Base-by-base conservation (phyloP, 2,888 invertebrate species). In the Antitype chi region DNA sequence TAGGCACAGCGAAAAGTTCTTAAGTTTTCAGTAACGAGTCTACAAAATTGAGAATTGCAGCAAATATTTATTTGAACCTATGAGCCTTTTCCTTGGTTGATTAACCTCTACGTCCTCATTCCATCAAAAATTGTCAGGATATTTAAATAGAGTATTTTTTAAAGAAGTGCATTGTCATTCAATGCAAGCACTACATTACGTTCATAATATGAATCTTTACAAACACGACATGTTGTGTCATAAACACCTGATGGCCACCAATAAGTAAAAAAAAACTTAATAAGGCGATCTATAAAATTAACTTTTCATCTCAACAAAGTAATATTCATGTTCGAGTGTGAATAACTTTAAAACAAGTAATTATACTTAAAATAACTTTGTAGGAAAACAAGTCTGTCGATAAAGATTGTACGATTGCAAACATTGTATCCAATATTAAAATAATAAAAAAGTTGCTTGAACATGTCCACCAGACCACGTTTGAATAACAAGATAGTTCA, bases 281-380 rank as follows among this genome's bases (percentile, higher is more conserved):
- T 47, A 66, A 28, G 59, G 38, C 57, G 52, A 68, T 82, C 79
- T 71, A 80, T 82, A 84, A 85, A 85, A 75, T 79, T 13, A 70
- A 80, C 60, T 71, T 82, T 81, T 83, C 66, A 76, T 75, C 23
- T 53, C 72, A 83, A 88, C 88, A 85, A 81, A 74, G 88, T 88
- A 85, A 74, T 85, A 87, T 88, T 84, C 88, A 88, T 85, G 81
- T 85, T 77, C 76, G 75, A 75, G 74, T 74, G 82, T 82, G 82
- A 86, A 88, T 88, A 87, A 87, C 69, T 88, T 88, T 85, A 87
- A 76, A 88, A 85, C 88, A 85, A 87, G 88, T 88, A 85, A 87
- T 88, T 88, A 88, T 77, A 88, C 88, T 87, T 85, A 87, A 85
- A 88, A 88, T 88, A 88, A 88, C 88, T 83, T 74, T 32, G 84